Evolutionary conservation across 1,140 invertebrate species (phyloP).

Genomic region (Trichonephila clavipes): DNA sequence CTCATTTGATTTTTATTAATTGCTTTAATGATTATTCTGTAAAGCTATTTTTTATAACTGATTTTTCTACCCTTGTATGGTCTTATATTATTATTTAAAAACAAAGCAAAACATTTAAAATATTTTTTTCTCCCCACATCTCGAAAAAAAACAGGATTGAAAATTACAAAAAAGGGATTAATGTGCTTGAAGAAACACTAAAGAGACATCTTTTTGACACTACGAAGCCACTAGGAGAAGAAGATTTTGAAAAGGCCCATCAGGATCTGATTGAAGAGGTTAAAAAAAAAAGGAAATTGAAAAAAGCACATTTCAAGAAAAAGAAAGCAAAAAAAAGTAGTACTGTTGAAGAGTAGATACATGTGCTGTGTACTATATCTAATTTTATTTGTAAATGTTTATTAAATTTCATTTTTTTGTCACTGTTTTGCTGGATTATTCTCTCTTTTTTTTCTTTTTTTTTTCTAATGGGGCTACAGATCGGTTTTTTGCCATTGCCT

Average conservation of each 20-base stretch:
- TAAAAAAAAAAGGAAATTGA: not conserved
- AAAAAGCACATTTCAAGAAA: not conserved
- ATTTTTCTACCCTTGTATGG: too few species aligned
- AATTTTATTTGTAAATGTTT: not conserved
- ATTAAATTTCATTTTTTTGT: not conserved
- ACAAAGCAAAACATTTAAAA: not conserved
- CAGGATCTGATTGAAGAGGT: conserved; percentile 35
- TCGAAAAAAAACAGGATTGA: conserved; percentile 9
- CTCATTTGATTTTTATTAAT: not conserved
- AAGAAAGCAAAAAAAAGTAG: not conserved
- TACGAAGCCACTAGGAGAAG: conserved; percentile 15
- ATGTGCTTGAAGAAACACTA: not conserved
- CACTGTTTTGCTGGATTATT: not conserved
- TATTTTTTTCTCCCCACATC: not conserved
- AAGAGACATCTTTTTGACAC: not conserved
- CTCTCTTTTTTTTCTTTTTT: not conserved
- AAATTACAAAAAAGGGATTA: conserved; percentile 56
- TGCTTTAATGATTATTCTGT: not conserved
- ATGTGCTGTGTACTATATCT: not conserved
- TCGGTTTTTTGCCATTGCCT: too few species aligned
- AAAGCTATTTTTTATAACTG: not conserved
- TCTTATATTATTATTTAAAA: not conserved
- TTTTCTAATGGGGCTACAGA: too few species aligned
- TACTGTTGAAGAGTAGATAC: not conserved
- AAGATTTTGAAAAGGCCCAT: conserved; percentile 28